Base-by-base conservation (phyloP, 1,140 invertebrate genomes). In the Drosophila malerkotliana region DNA sequence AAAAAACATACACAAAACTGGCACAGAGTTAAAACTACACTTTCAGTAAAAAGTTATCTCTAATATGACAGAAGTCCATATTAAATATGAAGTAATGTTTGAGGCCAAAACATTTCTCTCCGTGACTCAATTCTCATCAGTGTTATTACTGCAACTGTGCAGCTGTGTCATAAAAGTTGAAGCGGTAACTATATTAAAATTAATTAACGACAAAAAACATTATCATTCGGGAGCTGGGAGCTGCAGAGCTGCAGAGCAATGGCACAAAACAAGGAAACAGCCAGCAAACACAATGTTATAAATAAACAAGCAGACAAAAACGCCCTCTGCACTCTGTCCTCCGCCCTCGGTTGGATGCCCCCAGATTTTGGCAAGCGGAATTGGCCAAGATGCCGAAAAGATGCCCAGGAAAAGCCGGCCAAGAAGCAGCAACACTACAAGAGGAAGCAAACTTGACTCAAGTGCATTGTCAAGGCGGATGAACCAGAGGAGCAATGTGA, bases 391-490 rank as follows among this genome's bases (percentile, higher is more conserved):
- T 45, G 18, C 56, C 14, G 56, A 37, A 45, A 45, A 73, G 71
- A 80, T 71, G 58, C 63, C 75, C 66, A 75, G 72, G 52, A 73
- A 51, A 74, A 74, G 71, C 64, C 64, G 67, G 44, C 52, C 52
- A 52, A 49, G 52, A 18, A 15, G 49, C 26, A 52, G 49, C 14
- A 52, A 14, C 15, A 34, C 45, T 60, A 52, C 62, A 77, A 77
- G 64, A 85, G 82, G 81, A 85, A 85, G 78, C 82, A 87, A 80
- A 85, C 81, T 87, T 85, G 81, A 85, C 74, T 85, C 81, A 85
- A 85, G 81, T 85, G 82, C 81, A 85, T 82, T 85, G 81, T 87
- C 81, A 85, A 85, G 81, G 81, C 77, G 62, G 59, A 47, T 47
- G 44, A 47, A 10, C 44, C 44, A 47, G 44, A 47, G 44, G 44